phyloP scores from a whole-genome alignment of 2,113 vertebrate genomes.

The Microcebus griseorufus region DNA sequence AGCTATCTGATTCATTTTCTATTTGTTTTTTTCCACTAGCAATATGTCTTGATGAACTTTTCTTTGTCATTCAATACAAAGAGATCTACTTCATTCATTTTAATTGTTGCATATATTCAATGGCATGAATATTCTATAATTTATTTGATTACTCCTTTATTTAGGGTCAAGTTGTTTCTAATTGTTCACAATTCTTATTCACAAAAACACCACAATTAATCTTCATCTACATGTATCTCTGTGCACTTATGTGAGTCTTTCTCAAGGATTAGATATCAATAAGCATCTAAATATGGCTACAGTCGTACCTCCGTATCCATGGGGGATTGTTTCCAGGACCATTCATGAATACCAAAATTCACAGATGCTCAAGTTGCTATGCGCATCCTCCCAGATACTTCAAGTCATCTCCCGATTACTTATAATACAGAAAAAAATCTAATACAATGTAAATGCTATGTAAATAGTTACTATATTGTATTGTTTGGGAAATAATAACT shows the following conservation, averaged over 20 bases:
- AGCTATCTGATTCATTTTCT: constrained; percentile 7
- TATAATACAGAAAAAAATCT: not conserved
- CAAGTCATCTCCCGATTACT: not conserved
- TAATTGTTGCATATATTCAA: not conserved
- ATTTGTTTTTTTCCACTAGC: not conserved
- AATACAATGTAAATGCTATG: not conserved
- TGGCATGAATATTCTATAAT: not conserved
- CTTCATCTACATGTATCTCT: not conserved
- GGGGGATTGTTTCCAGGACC: not conserved
- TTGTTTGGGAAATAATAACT: not conserved
- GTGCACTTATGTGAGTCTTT: not conserved
- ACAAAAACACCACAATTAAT: not conserved
- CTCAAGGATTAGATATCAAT: not conserved
- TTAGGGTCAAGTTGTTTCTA: not conserved
- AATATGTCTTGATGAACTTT: not conserved
- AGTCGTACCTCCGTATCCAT: not conserved
- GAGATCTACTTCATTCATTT: constrained; percentile 29
- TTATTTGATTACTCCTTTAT: not conserved
- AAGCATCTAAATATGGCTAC: not conserved
- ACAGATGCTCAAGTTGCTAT: not conserved
- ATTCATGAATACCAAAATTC: not conserved
- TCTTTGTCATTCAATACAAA: not conserved
- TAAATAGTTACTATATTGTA: not conserved
- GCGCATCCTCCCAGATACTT: not conserved
- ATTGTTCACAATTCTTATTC: constrained; percentile 10